A percentile compares a stretch with the other conserved stretches of the same genome.
phyloP scores from a whole-genome alignment of 2,888 invertebrate species.

The Ichneumoninae sp. region DNA sequence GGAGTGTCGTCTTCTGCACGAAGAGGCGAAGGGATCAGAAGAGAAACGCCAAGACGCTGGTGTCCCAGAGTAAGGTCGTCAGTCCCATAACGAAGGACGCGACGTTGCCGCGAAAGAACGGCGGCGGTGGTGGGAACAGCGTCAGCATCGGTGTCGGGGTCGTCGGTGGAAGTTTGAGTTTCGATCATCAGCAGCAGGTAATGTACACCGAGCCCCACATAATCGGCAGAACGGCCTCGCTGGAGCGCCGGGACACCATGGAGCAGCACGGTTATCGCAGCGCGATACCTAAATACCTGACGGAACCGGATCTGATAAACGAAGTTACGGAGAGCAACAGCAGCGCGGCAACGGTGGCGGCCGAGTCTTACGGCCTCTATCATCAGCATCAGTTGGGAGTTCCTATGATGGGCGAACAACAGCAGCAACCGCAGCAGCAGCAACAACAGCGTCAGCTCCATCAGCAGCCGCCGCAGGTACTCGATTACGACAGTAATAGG shows the following conservation, averaged over 20 bases:
- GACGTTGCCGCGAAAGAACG: slow-evolving; percentile 73
- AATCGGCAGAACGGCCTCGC: slow-evolving; percentile 71
- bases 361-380: slow-evolving; percentile 72
- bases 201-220: slow-evolving; percentile 77
- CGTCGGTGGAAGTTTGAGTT: slow-evolving; percentile 70
- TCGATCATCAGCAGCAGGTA: slow-evolving; percentile 85
- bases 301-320: slow-evolving; percentile 85
- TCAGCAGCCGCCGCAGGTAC: slow-evolving; percentile 71
- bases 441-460: slow-evolving; percentile 70
- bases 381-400: slow-evolving; percentile 72
- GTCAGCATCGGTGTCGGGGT: slow-evolving; percentile 45
- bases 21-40: slow-evolving; percentile 78
- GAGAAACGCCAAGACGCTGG: slow-evolving; percentile 77
- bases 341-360: slow-evolving; percentile 52
- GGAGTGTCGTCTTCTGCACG: slow-evolving; percentile 79
- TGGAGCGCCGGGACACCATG: slow-evolving; percentile 72
- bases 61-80: slow-evolving; percentile 73
- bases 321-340: slow-evolving; percentile 79
- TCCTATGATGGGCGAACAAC: slow-evolving; percentile 51
- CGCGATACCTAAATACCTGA: slow-evolving; percentile 81
- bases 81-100: slow-evolving; percentile 84
- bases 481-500: slow-evolving; percentile 78
- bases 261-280: slow-evolving; percentile 73
- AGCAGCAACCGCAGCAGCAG: slow-evolving; percentile 42
- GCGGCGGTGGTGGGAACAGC: slow-evolving; percentile 64